Evolutionary conservation across 1,140 invertebrate genomes (phyloP).

Genomic region (Homarus americanus): DNA sequence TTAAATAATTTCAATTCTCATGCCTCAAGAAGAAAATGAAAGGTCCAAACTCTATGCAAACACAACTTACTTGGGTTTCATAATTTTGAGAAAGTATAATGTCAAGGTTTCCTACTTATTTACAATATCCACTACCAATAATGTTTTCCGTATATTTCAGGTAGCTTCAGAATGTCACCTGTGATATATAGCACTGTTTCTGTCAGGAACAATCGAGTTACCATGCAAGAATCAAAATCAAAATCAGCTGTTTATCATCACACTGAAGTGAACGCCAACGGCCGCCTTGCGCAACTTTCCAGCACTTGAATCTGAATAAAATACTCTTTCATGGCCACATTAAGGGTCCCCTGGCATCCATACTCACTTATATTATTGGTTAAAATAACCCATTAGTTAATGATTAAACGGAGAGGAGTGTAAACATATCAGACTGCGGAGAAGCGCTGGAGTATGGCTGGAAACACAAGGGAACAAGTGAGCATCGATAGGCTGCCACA

Average conservation of each 20-base stretch:
- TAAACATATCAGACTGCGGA: constrained; percentile 11
- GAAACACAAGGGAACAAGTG: not conserved
- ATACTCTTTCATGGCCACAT: not conserved
- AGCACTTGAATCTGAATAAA: not conserved
- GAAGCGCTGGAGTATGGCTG: not conserved
- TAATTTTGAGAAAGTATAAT: not conserved
- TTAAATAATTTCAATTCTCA: too few relatives aligned
- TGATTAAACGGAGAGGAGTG: constrained; percentile 9
- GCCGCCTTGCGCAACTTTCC: not conserved
- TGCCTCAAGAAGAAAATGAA: not conserved
- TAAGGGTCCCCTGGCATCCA: not conserved
- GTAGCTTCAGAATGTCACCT: too few relatives aligned
- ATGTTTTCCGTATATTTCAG: not conserved
- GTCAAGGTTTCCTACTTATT: not conserved
- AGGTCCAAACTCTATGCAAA: not conserved
- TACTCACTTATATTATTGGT: not conserved
- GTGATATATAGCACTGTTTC: not conserved
- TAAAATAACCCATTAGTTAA: not conserved
- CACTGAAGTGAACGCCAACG: not conserved
- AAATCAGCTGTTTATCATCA: constrained; percentile 8
- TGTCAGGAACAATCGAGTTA: not conserved
- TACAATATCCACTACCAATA: not conserved
- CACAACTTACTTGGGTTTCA: not conserved
- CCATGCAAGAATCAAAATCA: not conserved
- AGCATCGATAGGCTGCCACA: not conserved